A percentile compares a stretch with the other conserved stretches of the same genome.
These are phyloP conservation scores for Rotaria socialis DNA, from an alignment of 2,888 invertebrate genomes.

Conservation along the genomic window DNA sequence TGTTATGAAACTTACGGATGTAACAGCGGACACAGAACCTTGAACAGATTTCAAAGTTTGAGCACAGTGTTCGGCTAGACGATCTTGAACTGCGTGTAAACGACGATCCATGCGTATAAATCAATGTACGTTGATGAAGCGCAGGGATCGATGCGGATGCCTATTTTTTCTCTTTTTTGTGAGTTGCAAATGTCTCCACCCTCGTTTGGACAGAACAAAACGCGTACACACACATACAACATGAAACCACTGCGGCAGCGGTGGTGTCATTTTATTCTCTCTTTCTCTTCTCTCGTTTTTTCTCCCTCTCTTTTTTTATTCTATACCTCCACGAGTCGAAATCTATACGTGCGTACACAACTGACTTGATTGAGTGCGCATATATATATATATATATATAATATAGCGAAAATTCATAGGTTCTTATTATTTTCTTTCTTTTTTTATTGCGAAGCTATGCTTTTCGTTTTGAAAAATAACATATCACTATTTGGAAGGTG, in stretches of 20 bases:
- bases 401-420: neutral
- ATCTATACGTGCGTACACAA: neutral
- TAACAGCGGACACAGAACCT: constrained; percentile 8
- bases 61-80: neutral
- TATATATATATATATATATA: neutral
- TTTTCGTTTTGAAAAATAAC: neutral
- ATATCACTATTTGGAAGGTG: neutral
- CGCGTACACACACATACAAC: neutral
- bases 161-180: neutral
- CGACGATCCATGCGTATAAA: constrained; percentile 31
- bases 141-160: constrained; percentile 7
- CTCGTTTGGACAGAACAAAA: constrained; percentile 22
- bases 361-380: neutral
- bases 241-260: neutral
- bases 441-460: neutral
- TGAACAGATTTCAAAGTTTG: constrained; percentile 28
- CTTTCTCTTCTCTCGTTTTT: neutral
- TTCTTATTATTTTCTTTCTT: neutral
- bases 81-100: constrained; percentile 31
- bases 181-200: constrained; percentile 16
- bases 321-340: neutral
- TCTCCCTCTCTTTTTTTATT: neutral
- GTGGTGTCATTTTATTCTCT: constrained; percentile 14
- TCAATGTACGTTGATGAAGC: neutral
- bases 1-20: constrained; percentile 13